These are phyloP conservation scores for Chrysochloris asiatica DNA, from an alignment of 2,113 vertebrate genomes.

Conservation along the genomic window DNA sequence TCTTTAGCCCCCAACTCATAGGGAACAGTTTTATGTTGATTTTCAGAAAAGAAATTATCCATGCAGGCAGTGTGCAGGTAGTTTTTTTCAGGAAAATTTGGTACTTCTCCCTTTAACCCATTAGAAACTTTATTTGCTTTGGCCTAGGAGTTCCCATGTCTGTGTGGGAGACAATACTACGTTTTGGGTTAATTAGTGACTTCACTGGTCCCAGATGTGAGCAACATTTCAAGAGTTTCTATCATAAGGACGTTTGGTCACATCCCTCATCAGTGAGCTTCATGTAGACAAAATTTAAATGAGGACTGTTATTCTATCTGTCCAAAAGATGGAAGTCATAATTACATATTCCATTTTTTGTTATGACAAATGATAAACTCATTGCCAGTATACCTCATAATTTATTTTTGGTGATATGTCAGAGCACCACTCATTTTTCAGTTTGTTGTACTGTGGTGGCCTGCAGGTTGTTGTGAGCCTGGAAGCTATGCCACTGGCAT, in stretches of 20 bases:
- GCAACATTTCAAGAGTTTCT: not conserved
- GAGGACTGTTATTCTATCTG: not conserved
- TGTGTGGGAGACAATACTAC: not conserved
- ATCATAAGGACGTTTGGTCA: constrained; percentile 1
- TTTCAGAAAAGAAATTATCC: too few relatives aligned
- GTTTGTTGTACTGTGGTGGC: too few relatives aligned
- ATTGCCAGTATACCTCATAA: not conserved
- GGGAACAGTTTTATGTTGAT: too few relatives aligned
- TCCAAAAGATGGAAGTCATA: not conserved
- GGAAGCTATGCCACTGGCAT: too few relatives aligned
- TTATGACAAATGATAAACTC: not conserved
- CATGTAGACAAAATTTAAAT: not conserved
- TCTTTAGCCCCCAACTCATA: too few relatives aligned
- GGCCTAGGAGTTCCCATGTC: not conserved
- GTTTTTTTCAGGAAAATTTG: constrained; percentile 1
- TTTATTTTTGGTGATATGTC: too few relatives aligned
- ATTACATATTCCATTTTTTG: constrained; percentile 28
- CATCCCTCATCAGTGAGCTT: not conserved
- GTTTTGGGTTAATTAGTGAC: not conserved
- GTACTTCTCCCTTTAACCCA: not conserved
- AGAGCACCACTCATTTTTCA: too few relatives aligned
- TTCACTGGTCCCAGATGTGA: not conserved
- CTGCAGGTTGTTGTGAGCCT: too few relatives aligned
- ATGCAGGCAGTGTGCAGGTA: too few relatives aligned
- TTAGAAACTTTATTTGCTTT: constrained; percentile 23